Evolutionary conservation across 1,140 invertebrate species (phyloP).

Genomic region (Atta colombica): DNA sequence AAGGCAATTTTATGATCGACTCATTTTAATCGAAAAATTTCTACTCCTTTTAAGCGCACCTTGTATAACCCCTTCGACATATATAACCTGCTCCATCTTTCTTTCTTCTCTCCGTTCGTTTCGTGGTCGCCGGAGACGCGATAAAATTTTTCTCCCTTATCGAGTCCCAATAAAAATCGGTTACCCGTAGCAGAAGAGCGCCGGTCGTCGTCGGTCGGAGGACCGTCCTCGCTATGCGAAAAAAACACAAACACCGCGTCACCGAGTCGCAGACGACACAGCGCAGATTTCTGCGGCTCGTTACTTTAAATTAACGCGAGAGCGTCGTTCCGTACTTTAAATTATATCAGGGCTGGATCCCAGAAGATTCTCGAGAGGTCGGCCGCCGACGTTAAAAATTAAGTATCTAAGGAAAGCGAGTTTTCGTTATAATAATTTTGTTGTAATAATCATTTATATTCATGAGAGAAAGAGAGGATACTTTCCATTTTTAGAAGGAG

Average conservation of each 20-base stretch:
- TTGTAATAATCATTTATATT: slow-evolving; percentile 45
- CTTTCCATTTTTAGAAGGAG: slow-evolving; percentile 12
- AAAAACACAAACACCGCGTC: slow-evolving; percentile 18
- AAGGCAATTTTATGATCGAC: neutral
- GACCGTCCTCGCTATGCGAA: neutral
- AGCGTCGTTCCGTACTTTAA: slow-evolving; percentile 41
- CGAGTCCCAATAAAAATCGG: slow-evolving; percentile 46
- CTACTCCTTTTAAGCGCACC: slow-evolving; percentile 16
- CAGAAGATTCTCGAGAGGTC: slow-evolving; percentile 45
- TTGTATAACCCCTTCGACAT: slow-evolving; percentile 18
- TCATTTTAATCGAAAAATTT: neutral
- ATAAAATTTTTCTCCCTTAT: slow-evolving; percentile 53
- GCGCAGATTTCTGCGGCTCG: slow-evolving; percentile 59
- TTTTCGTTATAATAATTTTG: slow-evolving; percentile 53
- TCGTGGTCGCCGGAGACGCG: slow-evolving; percentile 23
- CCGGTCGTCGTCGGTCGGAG: neutral
- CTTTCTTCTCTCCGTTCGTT: slow-evolving; percentile 38
- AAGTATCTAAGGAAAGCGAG: slow-evolving; percentile 44
- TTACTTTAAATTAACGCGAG: slow-evolving; percentile 63
- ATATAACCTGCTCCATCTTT: slow-evolving; percentile 26
- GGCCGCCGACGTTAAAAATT: slow-evolving; percentile 54
- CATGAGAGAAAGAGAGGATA: neutral
- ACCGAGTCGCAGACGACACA: slow-evolving; percentile 28
- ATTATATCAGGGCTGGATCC: slow-evolving; percentile 58
- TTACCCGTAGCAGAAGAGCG: neutral